Conservation (phyloP, 2,888 invertebrate genomes). For the Deroplatys truncata region DNA sequence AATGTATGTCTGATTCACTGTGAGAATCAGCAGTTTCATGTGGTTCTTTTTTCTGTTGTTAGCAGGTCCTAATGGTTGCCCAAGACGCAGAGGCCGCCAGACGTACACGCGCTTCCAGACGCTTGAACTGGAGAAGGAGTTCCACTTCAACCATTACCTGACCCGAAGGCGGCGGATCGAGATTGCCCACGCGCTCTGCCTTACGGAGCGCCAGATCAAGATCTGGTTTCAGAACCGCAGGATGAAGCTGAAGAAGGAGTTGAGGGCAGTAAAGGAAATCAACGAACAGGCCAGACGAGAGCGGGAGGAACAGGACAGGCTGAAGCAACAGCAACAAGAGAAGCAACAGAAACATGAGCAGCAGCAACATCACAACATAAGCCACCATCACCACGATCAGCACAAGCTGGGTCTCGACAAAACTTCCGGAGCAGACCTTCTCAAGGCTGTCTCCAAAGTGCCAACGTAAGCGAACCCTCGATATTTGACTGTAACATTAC, state of each 20-base stretch:
- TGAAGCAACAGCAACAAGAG: conserved; percentile 60
- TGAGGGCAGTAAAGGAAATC: conserved; percentile 90
- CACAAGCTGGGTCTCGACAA: conserved; percentile 56
- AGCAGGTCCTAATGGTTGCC: conserved; percentile 92
- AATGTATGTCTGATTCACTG: too few species aligned
- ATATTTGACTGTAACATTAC: background rate
- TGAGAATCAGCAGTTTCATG: background rate
- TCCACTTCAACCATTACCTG: conserved; percentile 96
- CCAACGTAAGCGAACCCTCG: conserved; percentile 45
- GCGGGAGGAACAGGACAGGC: conserved; percentile 84
- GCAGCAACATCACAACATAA: conserved; percentile 35
- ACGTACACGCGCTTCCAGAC: conserved; percentile 99
- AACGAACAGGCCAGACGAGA: conserved; percentile 92
- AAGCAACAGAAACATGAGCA: conserved; percentile 72
- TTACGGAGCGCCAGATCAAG: conserved; percentile 95
- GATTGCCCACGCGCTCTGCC: conserved; percentile 92
- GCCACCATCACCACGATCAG: conserved; percentile 36
- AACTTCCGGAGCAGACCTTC: conserved; percentile 59
- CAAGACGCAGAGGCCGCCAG: conserved; percentile 89
- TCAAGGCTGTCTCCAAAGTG: conserved; percentile 73
- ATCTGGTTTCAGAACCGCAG: conserved; percentile 96
- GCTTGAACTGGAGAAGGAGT: conserved; percentile 95
- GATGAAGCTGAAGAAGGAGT: conserved; percentile 95
- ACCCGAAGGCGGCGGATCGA: conserved; percentile 94
- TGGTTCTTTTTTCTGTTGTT: conserved; percentile 1